phyloP scores from a whole-genome alignment of 2,113 vertebrate species.

The Maccullochella peelii region DNA sequence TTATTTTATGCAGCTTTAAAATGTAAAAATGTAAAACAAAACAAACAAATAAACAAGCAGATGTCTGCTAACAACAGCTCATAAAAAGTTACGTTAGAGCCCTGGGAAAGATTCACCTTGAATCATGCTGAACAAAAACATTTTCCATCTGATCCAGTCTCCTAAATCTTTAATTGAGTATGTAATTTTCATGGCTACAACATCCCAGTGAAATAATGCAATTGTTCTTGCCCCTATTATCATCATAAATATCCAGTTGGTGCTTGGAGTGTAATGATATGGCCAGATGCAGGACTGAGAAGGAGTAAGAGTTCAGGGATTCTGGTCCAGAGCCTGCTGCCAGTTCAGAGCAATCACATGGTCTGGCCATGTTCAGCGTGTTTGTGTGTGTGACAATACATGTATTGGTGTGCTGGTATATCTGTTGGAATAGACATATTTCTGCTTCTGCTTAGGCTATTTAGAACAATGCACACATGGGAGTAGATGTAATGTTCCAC shows the following conservation, averaged over 20 bases:
- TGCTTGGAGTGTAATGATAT: slow-evolving; percentile 33
- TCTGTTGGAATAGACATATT: slow-evolving; percentile 12
- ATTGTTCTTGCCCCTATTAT: slow-evolving; percentile 42
- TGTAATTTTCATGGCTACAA: slow-evolving; percentile 42
- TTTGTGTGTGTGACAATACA: not conserved
- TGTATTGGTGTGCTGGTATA: not conserved
- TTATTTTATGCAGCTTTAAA: not conserved
- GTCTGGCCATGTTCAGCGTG: slow-evolving; percentile 3
- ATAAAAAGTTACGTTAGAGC: slow-evolving; percentile 10
- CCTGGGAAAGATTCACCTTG: not conserved
- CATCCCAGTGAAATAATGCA: slow-evolving; percentile 33
- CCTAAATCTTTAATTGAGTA: slow-evolving; percentile 28
- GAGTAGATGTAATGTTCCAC: not conserved
- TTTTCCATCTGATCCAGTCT: slow-evolving; percentile 38
- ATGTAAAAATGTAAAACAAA: not conserved
- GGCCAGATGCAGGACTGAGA: slow-evolving; percentile 52
- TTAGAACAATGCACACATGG: not conserved
- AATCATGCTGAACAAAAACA: slow-evolving; percentile 7
- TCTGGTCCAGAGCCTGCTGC: slow-evolving; percentile 16
- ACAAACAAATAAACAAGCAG: slow-evolving; percentile 28
- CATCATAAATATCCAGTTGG: slow-evolving; percentile 52
- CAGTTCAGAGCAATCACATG: slow-evolving; percentile 29
- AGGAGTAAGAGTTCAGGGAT: slow-evolving; percentile 20
- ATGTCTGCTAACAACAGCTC: slow-evolving; percentile 6
- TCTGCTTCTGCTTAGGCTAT: slow-evolving; percentile 15